A percentile compares a stretch with the other conserved stretches of the same genome.
Conservation (phyloP, 1,140 invertebrate species). For the Trissolcus basalis region DNA sequence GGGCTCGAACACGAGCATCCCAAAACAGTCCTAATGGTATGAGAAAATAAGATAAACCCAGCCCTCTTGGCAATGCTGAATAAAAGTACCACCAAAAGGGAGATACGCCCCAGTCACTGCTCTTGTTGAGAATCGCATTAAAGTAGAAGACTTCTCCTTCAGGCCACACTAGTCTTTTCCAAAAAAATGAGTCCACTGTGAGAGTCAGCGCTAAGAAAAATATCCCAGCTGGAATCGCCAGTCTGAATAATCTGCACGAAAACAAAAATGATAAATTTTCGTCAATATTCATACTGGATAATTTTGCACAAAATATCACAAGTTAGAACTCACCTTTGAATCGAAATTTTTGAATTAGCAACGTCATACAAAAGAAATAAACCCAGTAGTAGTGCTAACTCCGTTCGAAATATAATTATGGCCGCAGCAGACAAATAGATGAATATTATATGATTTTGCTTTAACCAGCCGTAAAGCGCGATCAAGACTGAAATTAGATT, state of each 20-base stretch:
- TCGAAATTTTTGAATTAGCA: slow-evolving; percentile 74
- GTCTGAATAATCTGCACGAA: slow-evolving; percentile 82
- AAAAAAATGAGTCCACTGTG: slow-evolving; percentile 93
- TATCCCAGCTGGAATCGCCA: slow-evolving; percentile 83
- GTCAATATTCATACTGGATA: too few species aligned
- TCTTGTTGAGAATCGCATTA: slow-evolving; percentile 96
- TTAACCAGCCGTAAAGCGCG: slow-evolving; percentile 90
- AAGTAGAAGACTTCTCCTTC: slow-evolving; percentile 98
- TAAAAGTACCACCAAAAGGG: slow-evolving; percentile 99
- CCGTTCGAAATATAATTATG: slow-evolving; percentile 93
- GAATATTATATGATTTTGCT: slow-evolving; percentile 84
- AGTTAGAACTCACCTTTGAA: slow-evolving; percentile 68
- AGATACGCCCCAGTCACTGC: slow-evolving; percentile 97
- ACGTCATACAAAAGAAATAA: slow-evolving; percentile 90
- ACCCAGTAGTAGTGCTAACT: slow-evolving; percentile 92
- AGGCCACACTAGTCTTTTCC: slow-evolving; percentile 94
- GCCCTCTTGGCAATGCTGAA: slow-evolving; percentile 93
- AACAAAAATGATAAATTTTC: too few species aligned
- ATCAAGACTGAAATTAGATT: slow-evolving; percentile 86
- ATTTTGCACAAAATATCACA: too few species aligned
- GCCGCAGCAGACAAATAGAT: slow-evolving; percentile 89
- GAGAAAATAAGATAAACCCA: slow-evolving; percentile 88
- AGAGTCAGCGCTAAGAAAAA: slow-evolving; percentile 84
- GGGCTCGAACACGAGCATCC: slow-evolving; percentile 82
- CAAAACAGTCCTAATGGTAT: slow-evolving; percentile 87